Evolutionary conservation across 2,888 invertebrate species (phyloP).

Genomic region (Sarcophaga variegata): DNA sequence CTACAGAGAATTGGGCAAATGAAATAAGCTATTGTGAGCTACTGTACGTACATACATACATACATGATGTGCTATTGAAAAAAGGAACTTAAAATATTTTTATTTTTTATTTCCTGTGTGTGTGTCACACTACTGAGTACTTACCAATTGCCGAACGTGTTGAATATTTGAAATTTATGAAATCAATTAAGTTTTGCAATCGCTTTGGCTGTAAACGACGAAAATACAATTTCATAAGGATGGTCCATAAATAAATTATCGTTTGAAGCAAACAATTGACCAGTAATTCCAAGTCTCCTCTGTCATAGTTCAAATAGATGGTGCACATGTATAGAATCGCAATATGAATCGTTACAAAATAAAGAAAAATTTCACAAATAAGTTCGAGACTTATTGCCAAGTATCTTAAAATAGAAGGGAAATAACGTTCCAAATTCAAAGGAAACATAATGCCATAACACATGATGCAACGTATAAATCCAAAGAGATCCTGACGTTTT

Average conservation of each 20-base stretch:
- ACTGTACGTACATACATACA: too few species aligned
- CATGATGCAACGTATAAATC: constrained; percentile 73
- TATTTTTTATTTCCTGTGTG: neutral
- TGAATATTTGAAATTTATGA: constrained; percentile 72
- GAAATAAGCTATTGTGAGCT: too few species aligned
- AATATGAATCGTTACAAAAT: constrained; percentile 74
- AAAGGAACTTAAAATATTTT: neutral
- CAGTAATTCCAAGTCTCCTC: constrained; percentile 75
- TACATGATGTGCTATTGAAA: too few species aligned
- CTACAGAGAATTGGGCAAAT: too few species aligned
- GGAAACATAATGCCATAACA: constrained; percentile 74
- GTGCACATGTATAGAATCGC: constrained; percentile 74
- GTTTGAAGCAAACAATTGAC: constrained; percentile 75
- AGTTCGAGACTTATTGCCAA: constrained; percentile 33
- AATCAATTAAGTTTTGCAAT: constrained; percentile 70
- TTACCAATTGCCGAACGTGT: constrained; percentile 73
- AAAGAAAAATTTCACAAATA: constrained; percentile 73
- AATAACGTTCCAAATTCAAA: constrained; percentile 35
- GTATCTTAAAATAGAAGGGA: constrained; percentile 21
- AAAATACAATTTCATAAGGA: constrained; percentile 75
- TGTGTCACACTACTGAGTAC: neutral
- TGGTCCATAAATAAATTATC: constrained; percentile 75
- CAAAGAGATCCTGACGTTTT: constrained; percentile 74
- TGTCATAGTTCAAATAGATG: constrained; percentile 73
- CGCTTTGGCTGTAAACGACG: constrained; percentile 71